Evolutionary conservation across 1,140 invertebrate species (phyloP).

Genomic region (Vollenhovia emeryi): DNA sequence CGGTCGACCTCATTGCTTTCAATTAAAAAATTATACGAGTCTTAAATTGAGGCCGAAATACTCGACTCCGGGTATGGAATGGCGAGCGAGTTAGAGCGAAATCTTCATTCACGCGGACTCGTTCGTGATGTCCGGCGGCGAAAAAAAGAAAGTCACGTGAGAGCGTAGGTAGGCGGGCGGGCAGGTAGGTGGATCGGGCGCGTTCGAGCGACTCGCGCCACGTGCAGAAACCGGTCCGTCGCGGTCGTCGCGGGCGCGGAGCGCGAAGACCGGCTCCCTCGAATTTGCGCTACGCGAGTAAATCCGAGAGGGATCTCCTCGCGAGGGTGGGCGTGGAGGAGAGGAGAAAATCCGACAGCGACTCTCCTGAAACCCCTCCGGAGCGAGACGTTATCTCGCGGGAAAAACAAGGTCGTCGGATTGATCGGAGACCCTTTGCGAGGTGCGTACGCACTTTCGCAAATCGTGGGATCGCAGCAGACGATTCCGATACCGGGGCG

Average conservation of each 20-base stretch:
- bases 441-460: not conserved
- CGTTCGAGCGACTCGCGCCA: conserved; percentile 37
- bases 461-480: not conserved
- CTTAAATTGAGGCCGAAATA: too few relatives aligned
- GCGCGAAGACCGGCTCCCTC: not conserved
- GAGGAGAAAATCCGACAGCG: too few relatives aligned
- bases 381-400: not conserved
- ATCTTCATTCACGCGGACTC: not conserved
- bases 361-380: too few relatives aligned
- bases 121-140: not conserved
- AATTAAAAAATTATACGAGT: too few relatives aligned
- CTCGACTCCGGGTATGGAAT: too few relatives aligned
- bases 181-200: not conserved
- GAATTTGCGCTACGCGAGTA: conserved; percentile 28
- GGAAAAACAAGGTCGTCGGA: conserved; percentile 8
- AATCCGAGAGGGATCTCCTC: conserved; percentile 10
- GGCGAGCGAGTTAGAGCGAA: not conserved
- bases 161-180: not conserved
- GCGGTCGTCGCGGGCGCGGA: conserved; percentile 29
- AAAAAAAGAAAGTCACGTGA: conserved; percentile 41
- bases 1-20: too few relatives aligned
- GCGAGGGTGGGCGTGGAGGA: not conserved
- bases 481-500: not conserved
- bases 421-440: not conserved
- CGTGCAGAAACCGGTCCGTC: conserved; percentile 63